These are phyloP conservation scores for Todiramphus saurophagus DNA, from an alignment of 2,113 vertebrate genomes.

Conservation along the genomic window DNA sequence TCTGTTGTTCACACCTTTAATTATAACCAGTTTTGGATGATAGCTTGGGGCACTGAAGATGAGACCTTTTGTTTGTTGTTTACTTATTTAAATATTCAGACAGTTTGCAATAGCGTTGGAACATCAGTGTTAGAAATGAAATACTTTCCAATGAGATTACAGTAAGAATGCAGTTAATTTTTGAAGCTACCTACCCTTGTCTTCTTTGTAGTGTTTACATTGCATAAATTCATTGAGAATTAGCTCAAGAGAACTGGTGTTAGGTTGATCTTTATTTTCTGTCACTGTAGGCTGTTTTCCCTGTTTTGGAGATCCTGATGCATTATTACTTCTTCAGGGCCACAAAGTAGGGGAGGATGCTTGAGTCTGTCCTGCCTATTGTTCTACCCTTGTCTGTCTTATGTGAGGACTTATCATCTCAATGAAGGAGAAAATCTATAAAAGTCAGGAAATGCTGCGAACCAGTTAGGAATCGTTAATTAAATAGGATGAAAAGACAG, in stretches of 20 bases:
- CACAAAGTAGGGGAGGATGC: not conserved
- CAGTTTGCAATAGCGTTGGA: conserved; percentile 42
- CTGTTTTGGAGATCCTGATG: not conserved
- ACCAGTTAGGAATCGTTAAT: conserved; percentile 10
- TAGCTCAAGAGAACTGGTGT: not conserved
- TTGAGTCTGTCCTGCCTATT: not conserved
- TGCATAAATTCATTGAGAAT: conserved; percentile 36
- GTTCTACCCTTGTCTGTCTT: conserved; percentile 27
- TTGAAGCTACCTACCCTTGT: not conserved
- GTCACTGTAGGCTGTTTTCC: not conserved
- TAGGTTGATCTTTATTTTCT: not conserved
- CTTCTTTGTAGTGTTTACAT: conserved; percentile 17
- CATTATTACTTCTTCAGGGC: not conserved
- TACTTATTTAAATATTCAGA: conserved; percentile 66
- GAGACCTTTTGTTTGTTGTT: conserved; percentile 72
- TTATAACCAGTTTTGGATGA: conserved; percentile 68
- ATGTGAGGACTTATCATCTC: not conserved
- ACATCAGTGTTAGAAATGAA: conserved; percentile 55
- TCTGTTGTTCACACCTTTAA: conserved; percentile 77
- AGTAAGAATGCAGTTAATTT: conserved; percentile 15
- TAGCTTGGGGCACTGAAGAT: conserved; percentile 58
- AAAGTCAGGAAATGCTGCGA: conserved; percentile 14
- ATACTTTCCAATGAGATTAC: conserved; percentile 37
- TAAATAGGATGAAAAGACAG: conserved; percentile 37
- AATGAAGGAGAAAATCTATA: not conserved